These are phyloP conservation scores for Apogon talboti DNA, from an alignment of 2,797 vertebrate genomes.

Conservation along the genomic window DNA sequence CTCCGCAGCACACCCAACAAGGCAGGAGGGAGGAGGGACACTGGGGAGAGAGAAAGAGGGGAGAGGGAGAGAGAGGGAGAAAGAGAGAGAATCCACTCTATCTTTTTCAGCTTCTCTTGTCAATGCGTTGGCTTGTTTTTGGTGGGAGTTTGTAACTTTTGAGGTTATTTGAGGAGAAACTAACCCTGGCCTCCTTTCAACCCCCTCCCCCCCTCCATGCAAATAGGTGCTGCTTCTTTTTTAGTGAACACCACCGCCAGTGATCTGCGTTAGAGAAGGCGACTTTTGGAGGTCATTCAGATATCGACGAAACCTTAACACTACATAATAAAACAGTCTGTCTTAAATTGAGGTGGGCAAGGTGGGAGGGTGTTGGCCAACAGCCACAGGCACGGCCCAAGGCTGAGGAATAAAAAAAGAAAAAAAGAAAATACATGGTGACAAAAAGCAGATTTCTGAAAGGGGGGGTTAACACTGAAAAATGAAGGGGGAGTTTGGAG, in stretches of 20 bases:
- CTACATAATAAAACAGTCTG: constrained; percentile 47
- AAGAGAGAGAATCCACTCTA: constrained; percentile 46
- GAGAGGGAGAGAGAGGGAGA: constrained; percentile 21
- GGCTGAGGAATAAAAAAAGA: constrained; percentile 26
- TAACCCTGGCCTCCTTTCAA: constrained; percentile 50
- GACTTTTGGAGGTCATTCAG: constrained; percentile 46
- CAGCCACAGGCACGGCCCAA: constrained; percentile 48
- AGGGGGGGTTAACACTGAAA: too few species aligned
- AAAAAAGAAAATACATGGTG: not conserved
- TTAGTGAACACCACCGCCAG: not conserved
- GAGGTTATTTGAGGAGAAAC: constrained; percentile 65
- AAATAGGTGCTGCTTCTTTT: constrained; percentile 32
- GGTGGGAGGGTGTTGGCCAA: constrained; percentile 14
- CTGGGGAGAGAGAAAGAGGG: constrained; percentile 31
- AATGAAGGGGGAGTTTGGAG: constrained; percentile 22
- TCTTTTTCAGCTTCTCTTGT: constrained; percentile 59
- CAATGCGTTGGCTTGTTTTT: constrained; percentile 50
- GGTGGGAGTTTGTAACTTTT: constrained; percentile 63
- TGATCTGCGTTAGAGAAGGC: not conserved
- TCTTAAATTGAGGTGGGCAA: constrained; percentile 30
- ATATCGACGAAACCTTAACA: constrained; percentile 42
- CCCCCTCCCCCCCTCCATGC: constrained; percentile 14
- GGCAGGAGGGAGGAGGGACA: constrained; percentile 43
- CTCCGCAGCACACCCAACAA: constrained; percentile 81
- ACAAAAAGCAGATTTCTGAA: constrained; percentile 27